These are phyloP conservation scores for Ophraella communa DNA, from an alignment of 2,888 invertebrate species.

Conservation along the genomic window DNA sequence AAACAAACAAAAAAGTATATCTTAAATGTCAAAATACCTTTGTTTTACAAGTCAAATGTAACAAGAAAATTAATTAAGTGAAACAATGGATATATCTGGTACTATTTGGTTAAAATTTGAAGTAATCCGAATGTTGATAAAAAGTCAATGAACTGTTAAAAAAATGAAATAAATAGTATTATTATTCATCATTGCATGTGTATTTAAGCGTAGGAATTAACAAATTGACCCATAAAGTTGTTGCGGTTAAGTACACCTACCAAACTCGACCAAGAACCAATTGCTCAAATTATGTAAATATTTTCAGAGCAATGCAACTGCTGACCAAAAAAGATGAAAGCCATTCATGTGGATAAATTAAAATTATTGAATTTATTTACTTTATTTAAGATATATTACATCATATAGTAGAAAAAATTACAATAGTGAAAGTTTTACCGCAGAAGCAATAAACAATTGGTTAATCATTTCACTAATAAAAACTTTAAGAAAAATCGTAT, in stretches of 20 bases:
- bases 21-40: too few relatives aligned
- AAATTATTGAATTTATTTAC: slow-evolving; percentile 31
- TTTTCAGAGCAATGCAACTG: slow-evolving; percentile 31
- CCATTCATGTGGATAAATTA: slow-evolving; percentile 33
- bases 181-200: neutral
- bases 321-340: slow-evolving; percentile 27
- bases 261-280: slow-evolving; percentile 1
- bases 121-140: too few relatives aligned
- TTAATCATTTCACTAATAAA: slow-evolving; percentile 51
- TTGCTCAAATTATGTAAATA: slow-evolving; percentile 33
- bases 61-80: too few relatives aligned
- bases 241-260: neutral
- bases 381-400: slow-evolving; percentile 43
- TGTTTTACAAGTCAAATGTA: too few relatives aligned
- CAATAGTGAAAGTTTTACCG: slow-evolving; percentile 53
- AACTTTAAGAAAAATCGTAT: slow-evolving; percentile 49
- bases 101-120: too few relatives aligned
- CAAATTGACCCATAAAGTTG: neutral
- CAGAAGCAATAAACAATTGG: slow-evolving; percentile 55
- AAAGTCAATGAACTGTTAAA: too few relatives aligned
- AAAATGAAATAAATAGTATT: neutral
- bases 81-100: too few relatives aligned
- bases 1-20: too few relatives aligned
- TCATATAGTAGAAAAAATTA: slow-evolving; percentile 44
- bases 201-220: neutral